A percentile compares a stretch with the other conserved stretches of the same genome.
These are phyloP conservation scores for Lasioglossum baleicum DNA, from an alignment of 1,140 invertebrate species.

Conservation along the genomic window DNA sequence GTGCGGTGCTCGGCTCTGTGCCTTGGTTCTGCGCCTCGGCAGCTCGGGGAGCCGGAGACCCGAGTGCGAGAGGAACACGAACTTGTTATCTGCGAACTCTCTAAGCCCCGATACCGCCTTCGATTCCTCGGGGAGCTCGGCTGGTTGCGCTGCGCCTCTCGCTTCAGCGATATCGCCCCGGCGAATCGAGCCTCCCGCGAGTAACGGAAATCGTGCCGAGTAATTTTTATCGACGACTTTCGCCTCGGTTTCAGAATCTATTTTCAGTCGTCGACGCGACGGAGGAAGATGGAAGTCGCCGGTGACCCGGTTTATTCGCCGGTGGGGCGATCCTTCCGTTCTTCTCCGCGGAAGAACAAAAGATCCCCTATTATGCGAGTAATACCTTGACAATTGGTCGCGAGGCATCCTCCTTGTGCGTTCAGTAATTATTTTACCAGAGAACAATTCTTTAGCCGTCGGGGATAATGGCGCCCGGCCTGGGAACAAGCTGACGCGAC, in stretches of 20 bases:
- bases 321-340: not conserved
- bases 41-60: not conserved
- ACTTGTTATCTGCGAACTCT: not conserved
- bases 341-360: not conserved
- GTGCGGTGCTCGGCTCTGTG: not conserved
- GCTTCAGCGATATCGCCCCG: not conserved
- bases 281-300: not conserved
- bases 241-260: not conserved
- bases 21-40: too few species aligned
- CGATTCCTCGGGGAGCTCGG: slow-evolving; percentile 10
- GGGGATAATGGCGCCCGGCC: not conserved
- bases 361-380: not conserved
- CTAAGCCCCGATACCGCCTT: not conserved
- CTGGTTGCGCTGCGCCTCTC: not conserved
- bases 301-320: not conserved
- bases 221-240: not conserved
- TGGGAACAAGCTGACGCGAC: not conserved
- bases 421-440: not conserved
- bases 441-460: not conserved
- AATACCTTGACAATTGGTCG: slow-evolving; percentile 4
- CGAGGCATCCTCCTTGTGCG: not conserved
- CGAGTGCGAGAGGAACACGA: not conserved
- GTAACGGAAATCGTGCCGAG: not conserved
- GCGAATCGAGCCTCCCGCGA: not conserved
- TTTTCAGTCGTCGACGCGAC: not conserved